These are phyloP conservation scores for Lacanobia wlatinum DNA, from an alignment of 2,888 invertebrate genomes.

Conservation along the genomic window DNA sequence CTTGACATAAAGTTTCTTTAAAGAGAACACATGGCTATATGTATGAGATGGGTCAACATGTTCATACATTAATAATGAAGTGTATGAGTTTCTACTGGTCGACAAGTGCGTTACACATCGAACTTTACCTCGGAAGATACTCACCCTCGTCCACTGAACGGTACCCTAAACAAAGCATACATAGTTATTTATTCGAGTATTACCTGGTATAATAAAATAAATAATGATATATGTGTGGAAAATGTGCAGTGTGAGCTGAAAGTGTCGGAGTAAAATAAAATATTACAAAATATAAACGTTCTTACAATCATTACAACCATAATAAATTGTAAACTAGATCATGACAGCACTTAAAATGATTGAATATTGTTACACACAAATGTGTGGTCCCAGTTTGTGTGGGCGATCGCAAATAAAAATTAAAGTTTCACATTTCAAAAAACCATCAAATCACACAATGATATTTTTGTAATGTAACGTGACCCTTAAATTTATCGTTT, in stretches of 20 bases:
- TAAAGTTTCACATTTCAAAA: conserved; percentile 58
- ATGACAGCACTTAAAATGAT: conserved; percentile 11
- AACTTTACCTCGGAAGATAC: conserved; percentile 75
- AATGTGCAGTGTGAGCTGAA: conserved; percentile 12
- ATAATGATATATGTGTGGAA: not conserved
- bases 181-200: conserved; percentile 44
- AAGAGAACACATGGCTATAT: conserved; percentile 20
- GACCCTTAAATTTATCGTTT: conserved; percentile 70
- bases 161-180: conserved; percentile 83
- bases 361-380: conserved; percentile 14
- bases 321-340: conserved; percentile 29
- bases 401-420: conserved; percentile 62
- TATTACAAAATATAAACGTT: no score
- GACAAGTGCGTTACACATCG: conserved; percentile 69
- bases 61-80: conserved; percentile 63
- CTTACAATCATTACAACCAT: not conserved
- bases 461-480: conserved; percentile 66
- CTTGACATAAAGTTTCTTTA: conserved; percentile 7
- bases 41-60: conserved; percentile 59
- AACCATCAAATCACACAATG: conserved; percentile 54
- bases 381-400: conserved; percentile 37
- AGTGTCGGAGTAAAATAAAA: not conserved
- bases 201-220: conserved; percentile 15
- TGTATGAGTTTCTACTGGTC: conserved; percentile 61
- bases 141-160: conserved; percentile 86